phyloP scores from a whole-genome alignment of 2,113 vertebrate genomes.

The Brienomyrus brachyistius region DNA sequence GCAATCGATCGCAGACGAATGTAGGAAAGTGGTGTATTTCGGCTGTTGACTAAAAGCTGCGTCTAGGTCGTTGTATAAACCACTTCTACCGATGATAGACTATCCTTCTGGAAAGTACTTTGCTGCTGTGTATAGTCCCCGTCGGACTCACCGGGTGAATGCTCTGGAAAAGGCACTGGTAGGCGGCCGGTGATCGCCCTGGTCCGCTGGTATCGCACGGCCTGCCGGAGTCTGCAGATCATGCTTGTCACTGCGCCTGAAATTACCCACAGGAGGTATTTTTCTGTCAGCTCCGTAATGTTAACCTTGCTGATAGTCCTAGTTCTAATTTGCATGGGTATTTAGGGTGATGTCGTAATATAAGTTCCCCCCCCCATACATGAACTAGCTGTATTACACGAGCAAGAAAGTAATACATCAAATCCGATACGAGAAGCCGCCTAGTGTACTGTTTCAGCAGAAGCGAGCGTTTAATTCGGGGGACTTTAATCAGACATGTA shows the following conservation, averaged over 20 bases:
- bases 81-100: not conserved
- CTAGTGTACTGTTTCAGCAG: not conserved
- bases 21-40: not conserved
- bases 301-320: not conserved
- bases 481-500: not conserved
- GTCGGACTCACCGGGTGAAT: not conserved
- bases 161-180: slow-evolving; percentile 13
- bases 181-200: not conserved
- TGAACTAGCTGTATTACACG: not conserved
- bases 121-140: not conserved
- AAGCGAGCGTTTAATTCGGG: not conserved
- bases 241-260: not conserved
- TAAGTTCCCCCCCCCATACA: not conserved
- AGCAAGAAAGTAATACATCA: not conserved
- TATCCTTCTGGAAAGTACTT: not conserved
- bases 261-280: not conserved
- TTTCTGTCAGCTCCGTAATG: not conserved
- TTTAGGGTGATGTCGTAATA: not conserved
- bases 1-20: not conserved
- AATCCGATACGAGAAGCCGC: not conserved
- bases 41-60: too few relatives aligned
- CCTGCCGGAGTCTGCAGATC: not conserved
- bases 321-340: not conserved
- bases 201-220: not conserved
- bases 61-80: not conserved